These are phyloP conservation scores for Telmatochromis brichardi DNA, from an alignment of 2,113 vertebrate species.

Conservation along the genomic window DNA sequence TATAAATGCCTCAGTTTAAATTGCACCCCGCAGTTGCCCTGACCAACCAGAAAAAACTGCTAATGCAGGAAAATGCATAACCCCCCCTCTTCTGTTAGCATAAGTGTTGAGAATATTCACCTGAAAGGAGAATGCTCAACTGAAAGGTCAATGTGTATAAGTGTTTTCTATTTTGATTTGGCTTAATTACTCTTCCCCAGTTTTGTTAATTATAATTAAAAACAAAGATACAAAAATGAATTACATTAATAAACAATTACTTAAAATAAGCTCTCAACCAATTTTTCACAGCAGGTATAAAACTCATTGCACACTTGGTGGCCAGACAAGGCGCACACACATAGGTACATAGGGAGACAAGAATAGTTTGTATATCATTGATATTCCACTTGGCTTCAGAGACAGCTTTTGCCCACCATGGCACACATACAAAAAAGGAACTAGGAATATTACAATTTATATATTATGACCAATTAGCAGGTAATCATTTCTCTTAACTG, in stretches of 20 bases:
- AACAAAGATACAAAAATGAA: neutral
- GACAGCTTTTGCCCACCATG: neutral
- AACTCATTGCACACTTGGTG: neutral
- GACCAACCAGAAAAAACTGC: neutral
- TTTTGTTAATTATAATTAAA: neutral
- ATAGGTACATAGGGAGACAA: neutral
- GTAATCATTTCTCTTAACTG: neutral
- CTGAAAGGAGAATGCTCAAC: neutral
- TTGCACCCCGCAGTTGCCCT: neutral
- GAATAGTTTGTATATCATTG: slow-evolving; percentile 6
- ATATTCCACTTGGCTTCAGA: slow-evolving; percentile 5
- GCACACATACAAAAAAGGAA: neutral
- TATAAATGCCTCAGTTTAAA: neutral
- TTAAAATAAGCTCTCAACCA: neutral
- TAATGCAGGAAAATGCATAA: neutral
- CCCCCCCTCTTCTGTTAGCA: neutral
- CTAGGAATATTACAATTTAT: neutral
- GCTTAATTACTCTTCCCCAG: neutral
- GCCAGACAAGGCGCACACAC: neutral
- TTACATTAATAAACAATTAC: neutral
- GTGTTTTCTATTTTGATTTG: neutral
- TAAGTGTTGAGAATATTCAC: neutral
- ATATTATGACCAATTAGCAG: neutral
- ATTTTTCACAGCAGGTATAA: neutral
- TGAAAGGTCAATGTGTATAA: neutral